A percentile compares a stretch with the other conserved stretches of the same genome.
phyloP scores from a whole-genome alignment of 2,113 vertebrate genomes.

The Heptranchias perlo region DNA sequence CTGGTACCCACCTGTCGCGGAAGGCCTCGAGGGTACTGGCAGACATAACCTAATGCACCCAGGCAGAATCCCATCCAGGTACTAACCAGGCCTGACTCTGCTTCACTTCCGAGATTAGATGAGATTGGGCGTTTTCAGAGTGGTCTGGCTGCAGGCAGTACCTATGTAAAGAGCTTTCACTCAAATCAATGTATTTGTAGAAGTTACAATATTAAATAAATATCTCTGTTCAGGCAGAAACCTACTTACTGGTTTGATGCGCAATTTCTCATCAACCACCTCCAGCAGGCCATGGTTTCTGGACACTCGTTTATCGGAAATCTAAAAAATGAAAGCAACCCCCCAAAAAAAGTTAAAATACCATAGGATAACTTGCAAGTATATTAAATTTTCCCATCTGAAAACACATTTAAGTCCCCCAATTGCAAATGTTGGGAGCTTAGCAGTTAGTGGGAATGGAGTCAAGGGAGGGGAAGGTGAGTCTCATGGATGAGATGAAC shows the following conservation, averaged over 20 bases:
- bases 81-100: neutral
- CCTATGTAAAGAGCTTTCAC: neutral
- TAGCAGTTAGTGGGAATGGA: neutral
- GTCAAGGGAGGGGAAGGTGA: neutral
- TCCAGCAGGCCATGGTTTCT: constrained; percentile 71
- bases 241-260: constrained; percentile 70
- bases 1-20: neutral
- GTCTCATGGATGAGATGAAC: neutral
- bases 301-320: constrained; percentile 74
- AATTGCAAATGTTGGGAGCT: neutral
- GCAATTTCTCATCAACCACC: constrained; percentile 57
- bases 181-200: neutral
- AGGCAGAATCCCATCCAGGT: neutral
- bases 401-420: neutral
- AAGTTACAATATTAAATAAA: neutral
- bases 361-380: too few relatives aligned
- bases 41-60: neutral
- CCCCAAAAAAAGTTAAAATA: neutral
- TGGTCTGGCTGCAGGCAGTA: neutral
- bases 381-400: neutral
- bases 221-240: neutral
- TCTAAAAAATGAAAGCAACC: constrained; percentile 48
- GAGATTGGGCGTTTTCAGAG: neutral
- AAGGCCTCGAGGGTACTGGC: neutral
- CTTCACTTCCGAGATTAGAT: neutral